Conservation (phyloP, 2,888 invertebrate genomes). For the Megaustenia siamemsis region DNA sequence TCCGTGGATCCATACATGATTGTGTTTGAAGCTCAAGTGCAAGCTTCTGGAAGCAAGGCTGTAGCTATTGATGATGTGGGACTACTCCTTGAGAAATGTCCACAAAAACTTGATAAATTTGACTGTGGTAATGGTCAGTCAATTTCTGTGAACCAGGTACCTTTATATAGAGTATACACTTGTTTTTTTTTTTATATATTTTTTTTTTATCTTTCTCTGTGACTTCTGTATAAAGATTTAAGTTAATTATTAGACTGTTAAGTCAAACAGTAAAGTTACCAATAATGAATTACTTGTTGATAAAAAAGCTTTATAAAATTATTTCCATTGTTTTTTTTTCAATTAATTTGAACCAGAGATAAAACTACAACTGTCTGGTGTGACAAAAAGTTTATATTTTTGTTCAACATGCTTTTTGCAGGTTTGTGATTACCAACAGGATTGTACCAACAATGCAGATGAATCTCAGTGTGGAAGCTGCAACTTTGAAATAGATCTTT, state of each 20-base stretch:
- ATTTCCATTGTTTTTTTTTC: not conserved
- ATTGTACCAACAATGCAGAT: slow-evolving; percentile 71
- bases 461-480: slow-evolving; percentile 74
- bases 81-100: slow-evolving; percentile 64
- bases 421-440: slow-evolving; percentile 71
- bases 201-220: too few species aligned
- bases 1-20: slow-evolving; percentile 58
- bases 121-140: slow-evolving; percentile 39
- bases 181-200: too few species aligned
- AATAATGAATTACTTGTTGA: too few species aligned
- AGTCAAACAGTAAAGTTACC: too few species aligned
- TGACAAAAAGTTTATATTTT: not conserved
- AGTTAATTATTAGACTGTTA: too few species aligned
- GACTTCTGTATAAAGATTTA: too few species aligned
- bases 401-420: slow-evolving; percentile 51
- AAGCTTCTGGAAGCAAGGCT: slow-evolving; percentile 65
- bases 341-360: not conserved
- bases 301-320: too few species aligned
- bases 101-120: slow-evolving; percentile 32
- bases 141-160: slow-evolving; percentile 33
- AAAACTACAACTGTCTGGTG: not conserved
- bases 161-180: too few species aligned
- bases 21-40: slow-evolving; percentile 69
- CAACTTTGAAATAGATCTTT: slow-evolving; percentile 68
- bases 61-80: slow-evolving; percentile 73